phyloP scores from a whole-genome alignment of 2,888 invertebrate genomes.

The Tupiocoris notatus region DNA sequence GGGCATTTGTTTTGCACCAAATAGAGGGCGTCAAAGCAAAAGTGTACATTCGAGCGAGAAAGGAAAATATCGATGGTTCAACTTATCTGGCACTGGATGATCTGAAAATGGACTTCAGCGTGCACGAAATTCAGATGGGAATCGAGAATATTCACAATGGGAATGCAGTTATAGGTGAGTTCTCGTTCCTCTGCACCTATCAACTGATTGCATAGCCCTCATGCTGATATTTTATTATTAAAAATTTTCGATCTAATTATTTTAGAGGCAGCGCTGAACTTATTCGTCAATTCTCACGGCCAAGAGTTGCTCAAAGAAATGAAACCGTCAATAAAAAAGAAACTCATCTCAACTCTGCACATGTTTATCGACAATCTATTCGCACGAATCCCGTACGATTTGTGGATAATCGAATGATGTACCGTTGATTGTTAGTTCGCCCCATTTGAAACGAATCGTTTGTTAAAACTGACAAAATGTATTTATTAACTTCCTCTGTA shows the following conservation, averaged over 20 bases:
- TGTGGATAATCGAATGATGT: slow-evolving; percentile 64
- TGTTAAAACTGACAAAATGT: too few relatives aligned
- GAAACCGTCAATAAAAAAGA: slow-evolving; percentile 78
- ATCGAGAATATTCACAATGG: slow-evolving; percentile 80
- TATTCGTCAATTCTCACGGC: slow-evolving; percentile 82
- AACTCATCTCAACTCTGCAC: slow-evolving; percentile 72
- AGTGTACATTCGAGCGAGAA: slow-evolving; percentile 74
- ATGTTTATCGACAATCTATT: slow-evolving; percentile 74
- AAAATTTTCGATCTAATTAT: too few relatives aligned
- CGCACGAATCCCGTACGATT: slow-evolving; percentile 72
- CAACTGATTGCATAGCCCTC: background rate
- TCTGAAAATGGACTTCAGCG: slow-evolving; percentile 82
- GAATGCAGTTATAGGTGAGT: slow-evolving; percentile 75
- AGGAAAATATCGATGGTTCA: slow-evolving; percentile 63
- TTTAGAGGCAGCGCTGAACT: slow-evolving; percentile 77
- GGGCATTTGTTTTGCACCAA: too few relatives aligned
- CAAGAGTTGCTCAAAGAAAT: slow-evolving; percentile 82
- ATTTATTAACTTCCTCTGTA: too few relatives aligned
- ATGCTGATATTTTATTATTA: background rate
- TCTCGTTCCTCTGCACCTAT: too few relatives aligned
- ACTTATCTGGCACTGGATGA: slow-evolving; percentile 71
- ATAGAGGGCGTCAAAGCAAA: slow-evolving; percentile 82
- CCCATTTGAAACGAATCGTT: too few relatives aligned
- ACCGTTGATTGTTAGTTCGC: too few relatives aligned
- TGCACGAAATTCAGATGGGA: slow-evolving; percentile 79